These are phyloP conservation scores for Actinia equina DNA, from an alignment of 64 coral and sea anemone species.

Conservation along the genomic window DNA sequence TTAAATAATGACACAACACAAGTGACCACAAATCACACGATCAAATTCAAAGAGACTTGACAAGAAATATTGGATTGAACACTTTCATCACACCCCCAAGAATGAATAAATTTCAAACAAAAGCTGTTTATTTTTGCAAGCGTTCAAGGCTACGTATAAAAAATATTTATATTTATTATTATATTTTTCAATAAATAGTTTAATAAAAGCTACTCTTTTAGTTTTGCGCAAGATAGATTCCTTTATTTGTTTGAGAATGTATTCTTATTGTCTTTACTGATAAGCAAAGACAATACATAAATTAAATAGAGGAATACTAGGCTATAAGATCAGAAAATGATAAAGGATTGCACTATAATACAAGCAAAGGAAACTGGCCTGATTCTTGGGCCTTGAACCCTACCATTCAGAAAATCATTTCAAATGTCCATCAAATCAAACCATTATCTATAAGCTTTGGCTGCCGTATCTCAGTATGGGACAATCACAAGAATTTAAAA, in stretches of 20 bases:
- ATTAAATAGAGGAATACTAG: background rate
- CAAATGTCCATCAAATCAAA: background rate
- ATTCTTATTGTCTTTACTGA: background rate
- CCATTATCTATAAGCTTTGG: background rate
- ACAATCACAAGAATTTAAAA: too few relatives aligned
- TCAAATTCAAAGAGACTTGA: background rate
- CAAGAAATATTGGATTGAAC: background rate
- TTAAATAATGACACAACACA: conserved; percentile 8
- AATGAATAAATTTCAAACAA: background rate
- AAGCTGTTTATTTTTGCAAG: conserved; percentile 14
- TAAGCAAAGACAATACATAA: background rate
- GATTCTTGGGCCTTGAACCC: background rate
- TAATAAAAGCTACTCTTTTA: background rate
- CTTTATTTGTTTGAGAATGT: background rate
- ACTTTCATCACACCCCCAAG: background rate
- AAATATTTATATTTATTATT: background rate
- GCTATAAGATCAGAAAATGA: background rate
- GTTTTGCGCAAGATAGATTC: background rate
- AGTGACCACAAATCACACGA: conserved; percentile 21
- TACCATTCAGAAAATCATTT: background rate
- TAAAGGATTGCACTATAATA: background rate
- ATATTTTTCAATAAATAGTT: background rate
- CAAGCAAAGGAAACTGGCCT: background rate
- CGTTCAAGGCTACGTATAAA: conserved; percentile 10
- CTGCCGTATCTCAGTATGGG: too few relatives aligned